phyloP scores from a whole-genome alignment of 2,888 invertebrate species.

The Deilephila porcellus region DNA sequence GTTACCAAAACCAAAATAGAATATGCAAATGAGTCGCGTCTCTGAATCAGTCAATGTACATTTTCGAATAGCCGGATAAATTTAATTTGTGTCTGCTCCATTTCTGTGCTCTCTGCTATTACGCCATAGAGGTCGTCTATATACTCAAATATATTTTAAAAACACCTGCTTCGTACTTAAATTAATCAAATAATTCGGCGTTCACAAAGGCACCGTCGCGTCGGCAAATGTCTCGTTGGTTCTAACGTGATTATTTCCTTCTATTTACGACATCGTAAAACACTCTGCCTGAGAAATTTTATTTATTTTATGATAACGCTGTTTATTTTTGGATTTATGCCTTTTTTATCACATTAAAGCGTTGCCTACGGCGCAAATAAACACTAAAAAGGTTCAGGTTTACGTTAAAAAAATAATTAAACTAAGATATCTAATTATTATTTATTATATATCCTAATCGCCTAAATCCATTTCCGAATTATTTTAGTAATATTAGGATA shows the following conservation, averaged over 20 bases:
- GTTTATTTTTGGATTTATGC: conserved; percentile 27
- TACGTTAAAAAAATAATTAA: no score
- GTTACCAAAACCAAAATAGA: no score
- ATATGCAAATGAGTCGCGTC: no score
- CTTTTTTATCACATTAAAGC: conserved; percentile 23
- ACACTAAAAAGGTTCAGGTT: background rate
- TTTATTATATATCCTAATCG: no score
- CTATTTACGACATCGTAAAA: conserved; percentile 25
- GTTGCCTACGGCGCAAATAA: background rate
- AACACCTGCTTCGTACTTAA: background rate
- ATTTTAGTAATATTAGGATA: no score
- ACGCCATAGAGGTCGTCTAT: no score
- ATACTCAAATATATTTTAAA: background rate
- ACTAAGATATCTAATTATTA: no score
- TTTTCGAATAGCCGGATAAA: no score
- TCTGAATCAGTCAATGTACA: no score
- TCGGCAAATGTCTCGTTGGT: background rate
- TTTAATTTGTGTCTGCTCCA: no score
- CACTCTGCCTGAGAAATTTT: conserved; percentile 4
- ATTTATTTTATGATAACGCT: conserved; percentile 29
- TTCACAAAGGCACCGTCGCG: conserved; percentile 9
- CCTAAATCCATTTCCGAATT: no score
- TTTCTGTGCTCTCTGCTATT: no score
- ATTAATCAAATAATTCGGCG: background rate
- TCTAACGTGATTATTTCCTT: conserved; percentile 10